phyloP scores from a whole-genome alignment of 2,797 vertebrate genomes.

The Cyprinella venusta region DNA sequence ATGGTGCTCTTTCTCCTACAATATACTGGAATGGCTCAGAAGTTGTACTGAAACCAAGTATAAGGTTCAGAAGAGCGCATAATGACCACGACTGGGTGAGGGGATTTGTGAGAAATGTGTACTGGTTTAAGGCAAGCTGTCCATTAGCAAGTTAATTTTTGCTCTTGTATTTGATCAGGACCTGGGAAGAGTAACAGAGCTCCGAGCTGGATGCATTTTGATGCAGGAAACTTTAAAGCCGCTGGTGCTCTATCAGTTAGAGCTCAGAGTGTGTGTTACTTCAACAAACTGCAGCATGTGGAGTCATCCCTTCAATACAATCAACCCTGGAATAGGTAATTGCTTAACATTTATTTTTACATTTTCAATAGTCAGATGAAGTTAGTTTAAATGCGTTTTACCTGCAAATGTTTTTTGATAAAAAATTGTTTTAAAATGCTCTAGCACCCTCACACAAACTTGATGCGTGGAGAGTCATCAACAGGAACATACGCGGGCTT shows the following conservation, averaged over 20 bases:
- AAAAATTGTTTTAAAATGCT: neutral
- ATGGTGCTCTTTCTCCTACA: slow-evolving; percentile 63
- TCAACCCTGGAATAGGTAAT: slow-evolving; percentile 82
- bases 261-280: slow-evolving; percentile 75
- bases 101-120: neutral
- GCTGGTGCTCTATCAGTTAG: slow-evolving; percentile 78
- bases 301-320: slow-evolving; percentile 74
- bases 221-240: slow-evolving; percentile 72
- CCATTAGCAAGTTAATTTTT: neutral
- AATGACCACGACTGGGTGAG: slow-evolving; percentile 74
- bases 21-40: slow-evolving; percentile 78
- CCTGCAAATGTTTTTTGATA: neutral
- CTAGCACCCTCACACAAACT: slow-evolving; percentile 76
- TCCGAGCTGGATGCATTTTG: slow-evolving; percentile 47
- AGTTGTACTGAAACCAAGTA: slow-evolving; percentile 62
- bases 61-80: slow-evolving; percentile 69
- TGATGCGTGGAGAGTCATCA: slow-evolving; percentile 78
- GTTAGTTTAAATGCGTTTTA: neutral
- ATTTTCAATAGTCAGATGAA: neutral
- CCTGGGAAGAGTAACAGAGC: slow-evolving; percentile 45
- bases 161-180: slow-evolving; percentile 42
- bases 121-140: neutral
- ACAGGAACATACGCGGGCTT: slow-evolving; percentile 8
- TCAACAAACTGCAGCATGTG: slow-evolving; percentile 83
- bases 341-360: neutral